These are phyloP conservation scores for Callipepla squamata DNA, from an alignment of 2,113 vertebrate genomes.

Conservation along the genomic window DNA sequence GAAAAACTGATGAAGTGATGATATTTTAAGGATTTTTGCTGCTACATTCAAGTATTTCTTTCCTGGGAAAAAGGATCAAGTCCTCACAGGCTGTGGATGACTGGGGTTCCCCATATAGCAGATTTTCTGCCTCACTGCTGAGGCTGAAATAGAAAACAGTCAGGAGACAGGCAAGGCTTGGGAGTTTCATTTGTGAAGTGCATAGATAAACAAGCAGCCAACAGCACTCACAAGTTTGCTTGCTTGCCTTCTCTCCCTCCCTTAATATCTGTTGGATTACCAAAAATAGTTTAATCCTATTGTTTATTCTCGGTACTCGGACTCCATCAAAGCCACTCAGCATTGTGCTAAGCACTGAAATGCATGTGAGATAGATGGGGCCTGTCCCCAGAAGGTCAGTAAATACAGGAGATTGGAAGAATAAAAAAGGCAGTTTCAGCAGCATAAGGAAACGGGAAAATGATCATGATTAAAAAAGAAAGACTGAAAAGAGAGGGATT, in stretches of 20 bases:
- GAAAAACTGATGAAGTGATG: neutral
- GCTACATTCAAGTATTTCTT: neutral
- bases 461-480: neutral
- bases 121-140: neutral
- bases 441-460: neutral
- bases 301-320: neutral
- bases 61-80: neutral
- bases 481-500: neutral
- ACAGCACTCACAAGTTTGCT: neutral
- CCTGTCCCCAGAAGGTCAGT: neutral
- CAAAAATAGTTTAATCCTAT: neutral
- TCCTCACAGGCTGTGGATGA: neutral
- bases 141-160: neutral
- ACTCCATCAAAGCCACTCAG: neutral
- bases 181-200: neutral
- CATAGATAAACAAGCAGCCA: neutral
- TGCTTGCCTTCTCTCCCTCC: neutral
- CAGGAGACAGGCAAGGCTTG: neutral
- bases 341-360: neutral
- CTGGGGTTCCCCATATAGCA: neutral
- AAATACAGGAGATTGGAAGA: neutral
- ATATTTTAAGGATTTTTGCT: neutral
- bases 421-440: neutral
- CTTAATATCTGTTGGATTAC: neutral
- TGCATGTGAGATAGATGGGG: neutral